Conservation (phyloP, 2,797 vertebrate genomes). For the Mallotus villosus region DNA sequence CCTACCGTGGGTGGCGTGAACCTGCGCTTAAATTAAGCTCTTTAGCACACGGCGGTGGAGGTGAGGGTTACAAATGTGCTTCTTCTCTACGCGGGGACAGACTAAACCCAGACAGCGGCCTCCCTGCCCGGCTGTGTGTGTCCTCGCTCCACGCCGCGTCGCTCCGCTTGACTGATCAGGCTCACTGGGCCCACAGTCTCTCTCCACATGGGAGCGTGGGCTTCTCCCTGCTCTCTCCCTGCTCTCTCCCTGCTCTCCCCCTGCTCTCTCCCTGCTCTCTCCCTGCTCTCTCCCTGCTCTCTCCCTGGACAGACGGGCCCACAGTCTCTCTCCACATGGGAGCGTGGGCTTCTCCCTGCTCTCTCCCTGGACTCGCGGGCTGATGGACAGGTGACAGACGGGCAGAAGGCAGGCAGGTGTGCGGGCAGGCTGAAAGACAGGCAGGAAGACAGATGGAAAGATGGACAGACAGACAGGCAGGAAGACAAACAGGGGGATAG, state of each 20-base stretch:
- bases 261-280: too few relatives aligned
- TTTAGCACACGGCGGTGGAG: not conserved
- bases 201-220: conserved; percentile 14
- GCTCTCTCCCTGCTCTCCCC: too few relatives aligned
- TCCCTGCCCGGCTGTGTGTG: conserved; percentile 1
- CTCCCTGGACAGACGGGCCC: not conserved
- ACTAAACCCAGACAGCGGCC: conserved; percentile 32
- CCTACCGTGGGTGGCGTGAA: not conserved
- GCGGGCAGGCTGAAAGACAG: not conserved
- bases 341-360: not conserved
- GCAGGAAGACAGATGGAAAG: too few relatives aligned
- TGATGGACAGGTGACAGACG: not conserved
- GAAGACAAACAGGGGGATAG: not conserved
- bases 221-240: too few relatives aligned
- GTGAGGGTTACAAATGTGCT: conserved; percentile 29
- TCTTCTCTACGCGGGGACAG: conserved; percentile 22
- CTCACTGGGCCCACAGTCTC: conserved; percentile 16
- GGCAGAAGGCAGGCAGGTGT: too few relatives aligned
- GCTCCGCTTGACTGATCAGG: conserved; percentile 9
- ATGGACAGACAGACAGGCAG: too few relatives aligned
- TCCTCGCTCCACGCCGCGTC: conserved; percentile 6
- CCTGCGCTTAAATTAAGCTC: not conserved
- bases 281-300: too few relatives aligned
- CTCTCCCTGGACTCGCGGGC: too few relatives aligned
- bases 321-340: conserved; percentile 13